A percentile compares a stretch with the other conserved stretches of the same genome.
Conservation (phyloP, 2,113 vertebrate species). For the Chelonoidis abingdonii region DNA sequence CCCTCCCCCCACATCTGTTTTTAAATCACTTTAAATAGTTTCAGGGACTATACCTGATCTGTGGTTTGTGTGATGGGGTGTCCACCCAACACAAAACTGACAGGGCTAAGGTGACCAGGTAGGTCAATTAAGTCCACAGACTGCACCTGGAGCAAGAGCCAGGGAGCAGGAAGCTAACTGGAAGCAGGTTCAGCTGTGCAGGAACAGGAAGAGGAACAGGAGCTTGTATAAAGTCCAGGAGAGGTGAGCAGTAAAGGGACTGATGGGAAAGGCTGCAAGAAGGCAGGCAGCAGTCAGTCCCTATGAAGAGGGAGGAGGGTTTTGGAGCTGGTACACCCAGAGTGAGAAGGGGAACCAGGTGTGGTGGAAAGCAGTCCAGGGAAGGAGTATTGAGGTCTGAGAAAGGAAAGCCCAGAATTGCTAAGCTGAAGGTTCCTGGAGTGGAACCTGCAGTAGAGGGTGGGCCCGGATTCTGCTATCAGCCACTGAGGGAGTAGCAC, state of each 20-base stretch:
- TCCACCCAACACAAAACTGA: background rate
- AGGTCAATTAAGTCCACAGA: background rate
- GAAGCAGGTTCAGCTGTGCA: background rate
- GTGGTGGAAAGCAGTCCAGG: background rate
- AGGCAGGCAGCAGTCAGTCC: background rate
- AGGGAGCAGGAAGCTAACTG: background rate
- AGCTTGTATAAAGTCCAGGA: background rate
- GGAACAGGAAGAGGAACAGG: background rate
- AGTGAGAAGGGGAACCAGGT: background rate
- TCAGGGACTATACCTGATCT: accelerated
- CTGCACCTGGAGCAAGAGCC: background rate
- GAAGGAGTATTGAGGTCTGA: background rate
- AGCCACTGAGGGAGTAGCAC: background rate
- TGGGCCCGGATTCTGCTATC: background rate
- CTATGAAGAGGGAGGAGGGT: background rate
- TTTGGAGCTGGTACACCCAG: background rate
- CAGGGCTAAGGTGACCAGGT: background rate
- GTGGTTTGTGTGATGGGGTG: background rate
- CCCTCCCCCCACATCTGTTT: background rate
- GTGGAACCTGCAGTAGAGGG: background rate
- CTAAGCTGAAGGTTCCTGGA: background rate
- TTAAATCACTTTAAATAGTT: background rate
- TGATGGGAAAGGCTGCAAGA: background rate
- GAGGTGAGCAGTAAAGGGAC: background rate
- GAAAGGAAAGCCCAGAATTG: background rate